phyloP scores from a whole-genome alignment of 2,797 vertebrate species.

The Sebastes vulpes region DNA sequence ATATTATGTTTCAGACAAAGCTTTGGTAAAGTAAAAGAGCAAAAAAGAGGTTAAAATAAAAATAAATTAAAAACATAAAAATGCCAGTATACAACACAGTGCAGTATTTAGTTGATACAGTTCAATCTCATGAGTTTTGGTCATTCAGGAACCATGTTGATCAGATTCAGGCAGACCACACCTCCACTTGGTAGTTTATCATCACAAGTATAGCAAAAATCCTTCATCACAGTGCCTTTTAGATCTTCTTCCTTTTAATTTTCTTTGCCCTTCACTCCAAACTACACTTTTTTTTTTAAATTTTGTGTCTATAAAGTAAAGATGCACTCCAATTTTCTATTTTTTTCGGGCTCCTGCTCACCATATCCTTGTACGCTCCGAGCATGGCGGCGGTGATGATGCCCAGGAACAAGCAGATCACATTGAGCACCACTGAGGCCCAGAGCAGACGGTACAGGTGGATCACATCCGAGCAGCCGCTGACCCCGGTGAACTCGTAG shows the following conservation, averaged over 20 bases:
- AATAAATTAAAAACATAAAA: neutral
- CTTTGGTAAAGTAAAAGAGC: neutral
- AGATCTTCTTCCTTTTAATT: neutral
- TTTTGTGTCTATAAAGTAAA: neutral
- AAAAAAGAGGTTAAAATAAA: neutral
- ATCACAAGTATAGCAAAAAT: neutral
- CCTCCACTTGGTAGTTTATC: neutral
- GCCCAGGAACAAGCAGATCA: slow-evolving; percentile 90
- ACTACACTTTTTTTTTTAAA: neutral
- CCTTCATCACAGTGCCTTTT: neutral
- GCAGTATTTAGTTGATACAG: neutral
- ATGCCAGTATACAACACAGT: too few relatives aligned
- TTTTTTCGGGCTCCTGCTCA: slow-evolving; percentile 44
- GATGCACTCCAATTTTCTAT: neutral
- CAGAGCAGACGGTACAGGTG: slow-evolving; percentile 93
- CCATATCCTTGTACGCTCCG: slow-evolving; percentile 93
- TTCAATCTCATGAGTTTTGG: neutral
- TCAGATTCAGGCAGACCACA: neutral
- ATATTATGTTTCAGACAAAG: neutral
- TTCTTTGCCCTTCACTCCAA: neutral
- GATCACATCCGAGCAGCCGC: slow-evolving; percentile 90
- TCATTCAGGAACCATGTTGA: neutral
- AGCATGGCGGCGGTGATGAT: slow-evolving; percentile 92
- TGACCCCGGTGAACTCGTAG: slow-evolving; percentile 91
- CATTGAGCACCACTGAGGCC: slow-evolving; percentile 91